A percentile compares a stretch with the other conserved stretches of the same genome.
Evolutionary conservation across 2,113 vertebrate species (phyloP).

Genomic region (Myiozetetes cayanensis): DNA sequence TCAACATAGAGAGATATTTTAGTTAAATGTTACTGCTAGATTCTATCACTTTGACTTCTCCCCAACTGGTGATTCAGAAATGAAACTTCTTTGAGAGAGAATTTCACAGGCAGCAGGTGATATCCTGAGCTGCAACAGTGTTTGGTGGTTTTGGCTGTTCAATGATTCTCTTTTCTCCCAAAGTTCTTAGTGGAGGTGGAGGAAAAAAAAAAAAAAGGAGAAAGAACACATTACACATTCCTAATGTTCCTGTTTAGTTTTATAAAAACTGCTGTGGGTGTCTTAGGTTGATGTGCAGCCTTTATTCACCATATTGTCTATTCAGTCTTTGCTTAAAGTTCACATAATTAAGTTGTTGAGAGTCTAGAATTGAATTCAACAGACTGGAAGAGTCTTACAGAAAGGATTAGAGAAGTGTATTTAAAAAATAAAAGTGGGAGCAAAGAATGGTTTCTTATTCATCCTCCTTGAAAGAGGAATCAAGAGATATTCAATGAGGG

Average conservation of each 20-base stretch:
- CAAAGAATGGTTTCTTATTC: neutral
- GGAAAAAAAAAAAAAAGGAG: neutral
- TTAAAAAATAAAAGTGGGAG: neutral
- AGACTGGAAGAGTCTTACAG: neutral
- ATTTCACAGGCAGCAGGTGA: conserved; percentile 1
- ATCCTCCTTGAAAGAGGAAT: neutral
- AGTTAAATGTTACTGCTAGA: neutral
- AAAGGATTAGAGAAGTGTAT: neutral
- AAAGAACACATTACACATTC: neutral
- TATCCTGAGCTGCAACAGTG: neutral
- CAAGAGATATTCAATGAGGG: neutral
- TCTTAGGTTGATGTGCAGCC: neutral
- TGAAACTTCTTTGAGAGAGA: neutral
- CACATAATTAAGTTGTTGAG: neutral
- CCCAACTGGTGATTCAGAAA: neutral
- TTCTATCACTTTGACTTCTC: neutral
- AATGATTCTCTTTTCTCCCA: neutral
- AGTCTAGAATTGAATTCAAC: neutral
- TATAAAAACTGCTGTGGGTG: neutral
- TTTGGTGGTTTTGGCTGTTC: neutral
- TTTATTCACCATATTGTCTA: neutral
- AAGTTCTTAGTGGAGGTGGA: neutral
- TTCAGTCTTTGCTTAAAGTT: neutral
- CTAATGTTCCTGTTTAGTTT: neutral
- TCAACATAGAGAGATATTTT: neutral